Conservation (phyloP, 2,113 vertebrate species). For the Pseudopipra pipra region DNA sequence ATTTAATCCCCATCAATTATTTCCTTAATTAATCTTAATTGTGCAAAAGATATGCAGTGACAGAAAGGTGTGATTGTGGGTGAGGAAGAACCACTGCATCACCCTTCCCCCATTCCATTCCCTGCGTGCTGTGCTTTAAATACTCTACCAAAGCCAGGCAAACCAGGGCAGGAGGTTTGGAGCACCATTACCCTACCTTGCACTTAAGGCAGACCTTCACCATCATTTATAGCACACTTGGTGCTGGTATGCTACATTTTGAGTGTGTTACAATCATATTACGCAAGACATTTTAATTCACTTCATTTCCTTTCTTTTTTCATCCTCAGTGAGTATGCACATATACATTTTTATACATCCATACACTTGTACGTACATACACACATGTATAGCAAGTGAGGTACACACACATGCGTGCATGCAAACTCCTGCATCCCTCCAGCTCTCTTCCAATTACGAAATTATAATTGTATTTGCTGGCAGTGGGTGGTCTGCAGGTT, state of each 20-base stretch:
- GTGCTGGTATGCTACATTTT: background rate
- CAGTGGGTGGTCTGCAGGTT: constrained; percentile 42
- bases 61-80: background rate
- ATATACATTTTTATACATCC: background rate
- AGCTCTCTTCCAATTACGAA: constrained; percentile 19
- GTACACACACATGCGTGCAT: background rate
- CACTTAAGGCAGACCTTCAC: background rate
- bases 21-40: background rate
- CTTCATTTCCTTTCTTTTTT: background rate
- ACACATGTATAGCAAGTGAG: fast-evolving
- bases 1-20: background rate
- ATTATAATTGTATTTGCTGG: constrained; percentile 24
- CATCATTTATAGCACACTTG: background rate
- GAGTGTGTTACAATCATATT: background rate
- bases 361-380: no score
- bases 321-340: background rate
- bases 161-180: background rate
- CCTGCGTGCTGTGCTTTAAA: background rate
- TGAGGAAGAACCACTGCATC: background rate
- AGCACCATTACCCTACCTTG: background rate
- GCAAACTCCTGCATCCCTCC: background rate
- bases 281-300: background rate
- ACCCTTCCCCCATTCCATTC: background rate
- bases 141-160: background rate
- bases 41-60: background rate